phyloP scores from a whole-genome alignment of 2,888 invertebrate genomes.

The Julus scandinavius region DNA sequence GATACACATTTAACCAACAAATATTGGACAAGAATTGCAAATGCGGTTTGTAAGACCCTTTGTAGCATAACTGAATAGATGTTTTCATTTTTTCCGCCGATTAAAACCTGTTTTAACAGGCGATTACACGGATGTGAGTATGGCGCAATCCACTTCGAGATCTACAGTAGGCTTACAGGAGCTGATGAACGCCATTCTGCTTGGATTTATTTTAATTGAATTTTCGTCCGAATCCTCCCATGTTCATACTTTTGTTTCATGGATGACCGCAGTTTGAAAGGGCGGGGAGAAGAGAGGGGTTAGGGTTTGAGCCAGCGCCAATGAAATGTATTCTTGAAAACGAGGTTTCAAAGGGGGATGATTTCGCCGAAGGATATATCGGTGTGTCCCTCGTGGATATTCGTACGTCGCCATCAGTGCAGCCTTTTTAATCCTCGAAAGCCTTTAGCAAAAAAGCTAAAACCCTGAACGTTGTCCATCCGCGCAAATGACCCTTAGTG shows the following conservation, averaged over 20 bases:
- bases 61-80: too few relatives aligned
- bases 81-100: neutral
- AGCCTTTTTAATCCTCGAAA: neutral
- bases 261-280: neutral
- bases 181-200: neutral
- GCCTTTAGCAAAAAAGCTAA: neutral
- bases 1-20: too few relatives aligned
- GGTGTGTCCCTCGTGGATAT: neutral
- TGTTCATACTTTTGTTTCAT: conserved; percentile 7
- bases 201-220: conserved; percentile 14
- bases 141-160: neutral
- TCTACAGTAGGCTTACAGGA: neutral
- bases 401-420: neutral
- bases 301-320: neutral
- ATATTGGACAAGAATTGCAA: too few relatives aligned
- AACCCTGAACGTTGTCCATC: neutral
- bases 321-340: neutral
- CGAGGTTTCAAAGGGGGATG: neutral
- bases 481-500: conserved; percentile 18
- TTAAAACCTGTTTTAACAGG: neutral
- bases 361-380: conserved; percentile 20
- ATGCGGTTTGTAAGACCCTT: too few relatives aligned
- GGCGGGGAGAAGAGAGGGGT: neutral
- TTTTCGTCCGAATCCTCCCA: neutral
- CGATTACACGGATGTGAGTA: neutral